Evolutionary conservation across 2,797 vertebrate species (phyloP), one percentile per base, ranked within the genome.

Genomic region (Malurus leucopterus): DNA sequence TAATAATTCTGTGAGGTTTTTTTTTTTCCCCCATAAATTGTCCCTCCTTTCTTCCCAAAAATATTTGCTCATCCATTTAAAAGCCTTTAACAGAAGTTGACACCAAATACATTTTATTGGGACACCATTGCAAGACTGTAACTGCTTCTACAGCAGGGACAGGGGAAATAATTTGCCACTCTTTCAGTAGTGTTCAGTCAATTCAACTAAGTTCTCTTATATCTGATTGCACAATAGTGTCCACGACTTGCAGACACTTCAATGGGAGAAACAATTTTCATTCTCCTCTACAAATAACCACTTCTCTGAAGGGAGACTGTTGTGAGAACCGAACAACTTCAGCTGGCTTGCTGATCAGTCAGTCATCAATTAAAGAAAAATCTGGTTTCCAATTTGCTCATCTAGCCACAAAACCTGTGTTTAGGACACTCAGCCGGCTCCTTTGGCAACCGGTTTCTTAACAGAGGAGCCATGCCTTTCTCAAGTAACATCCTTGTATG

Each of bases 401-500:
- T 58, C 72, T 40, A 55, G 58, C 46, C 72, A 64, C 62, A 85
- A 76, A 90, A 82, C 64, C 20, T 5, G 8, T 23, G 36, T 61
- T 92, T 50, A 38, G 80, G 90, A 91, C 61, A 55, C 57, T 84
- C 44, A 19, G 46, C 8, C 23, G 0, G 69, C 61, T 86, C 64
- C 68, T 76, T 92, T 11, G n/a, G 86, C 84, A 69, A 77, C 32
- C 15, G 5, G 54, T 58, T 94, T 70, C 87, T 83, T 50, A 49
- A 32, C 34, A 15, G 51, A 90, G 84, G 46, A 94, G 84, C 36
- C 64, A 50, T 74, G 84, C 82, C 84, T 91, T 91, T 95, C 92
- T 94, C 92, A 93, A 94, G 94, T 95, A 94, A 95, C 92, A 93
- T 92, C 94, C 82, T 69, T 92, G 84, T 83, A 77, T 64, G 83